Evolutionary conservation across 2,113 vertebrate genomes (phyloP), one percentile per base, ranked within the genome.

Genomic region (Anseranas semipalmata): DNA sequence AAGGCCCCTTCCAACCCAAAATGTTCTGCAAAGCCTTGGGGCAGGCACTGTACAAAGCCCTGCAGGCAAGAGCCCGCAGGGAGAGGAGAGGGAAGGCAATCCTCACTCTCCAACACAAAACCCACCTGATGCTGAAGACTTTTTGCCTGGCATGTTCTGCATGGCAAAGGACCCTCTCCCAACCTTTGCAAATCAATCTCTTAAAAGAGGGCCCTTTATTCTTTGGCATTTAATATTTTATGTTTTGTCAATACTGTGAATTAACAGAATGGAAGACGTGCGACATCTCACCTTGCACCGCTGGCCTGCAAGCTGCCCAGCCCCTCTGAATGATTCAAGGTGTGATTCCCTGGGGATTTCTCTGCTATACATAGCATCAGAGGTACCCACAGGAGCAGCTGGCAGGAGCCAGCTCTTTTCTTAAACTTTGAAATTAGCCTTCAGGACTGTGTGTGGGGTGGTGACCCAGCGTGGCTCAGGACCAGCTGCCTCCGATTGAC

Each of bases 361-460:
- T 46, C 52, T 6, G 25, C 52, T 52, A 2, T 11, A 18, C 0
- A 3, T 32, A 19, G 37, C 0, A 0, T 30, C n/a, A 56, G 43
- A 30, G 43, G 25, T 12, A 60, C 17, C 55, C 33, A 22, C 25
- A 12, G 59, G 33, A 87, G 20, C 59, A 37, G 7, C 21, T 37
- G 18, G 15, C 35, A 27, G 60, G 24, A 62, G 35, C 60, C 60
- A 27, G 10, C 35, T 62, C 60, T 7, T 10, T 27, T 37, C 35
- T 39, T 7, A 10, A 39, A 25, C 60, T 62, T 35, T 62, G 35
- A 56, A 60, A 24, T n/a, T 37, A 32, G 13, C 33, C 28, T 58
- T 65, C 0, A 3, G 28, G 19, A 65, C 37, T 0, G 1, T 35
- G 28, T 0, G 0, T n/a, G 7, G 37, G 17, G 10, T 28, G 16